Base-by-base conservation (phyloP, 2,113 vertebrate species). In the Alligator mississippiensis region DNA sequence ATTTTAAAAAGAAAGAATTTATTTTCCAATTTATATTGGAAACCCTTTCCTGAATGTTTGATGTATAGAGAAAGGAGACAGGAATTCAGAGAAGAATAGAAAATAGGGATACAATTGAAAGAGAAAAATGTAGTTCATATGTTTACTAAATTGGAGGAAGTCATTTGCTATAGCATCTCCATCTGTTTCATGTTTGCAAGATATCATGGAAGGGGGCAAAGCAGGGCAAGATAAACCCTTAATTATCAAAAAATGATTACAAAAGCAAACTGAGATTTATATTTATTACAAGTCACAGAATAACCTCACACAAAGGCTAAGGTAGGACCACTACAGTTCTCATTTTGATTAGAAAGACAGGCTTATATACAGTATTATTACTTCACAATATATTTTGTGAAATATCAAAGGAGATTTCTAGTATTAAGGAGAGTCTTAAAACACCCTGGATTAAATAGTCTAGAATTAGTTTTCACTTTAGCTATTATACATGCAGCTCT, bases 21-120 rank as follows among this genome's bases (percentile, higher is more conserved):
- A 8, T 58, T 93, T 90, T 22, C 88, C 76, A 86, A 3, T 80
- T 89, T 96, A 74, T n/a, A 76, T 70, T 47, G 38, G 22, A 90
- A 11, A 4, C 57, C 1, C 5, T 58, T 58, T 84, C 0, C 1
- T 27, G 28, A 22, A 72, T 30, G 9, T 22, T 82, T 21, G 58
- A 88, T 21, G 16, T 22, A 70, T 9, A 82, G 60, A 77, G 74
- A 58, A 1, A 15, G 22, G 8, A 4, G 96, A 66, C 9, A 9
- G 2, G n/a, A 47, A 5, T 75, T 89, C 64, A 89, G 9, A 63
- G 3, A 70, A 34, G 12, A 1, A 30, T 84, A 62, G 12, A 90
- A 10, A 25, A 66, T 22, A 72, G 11, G 19, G 19, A 72, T 72
- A 47, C 8, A 2, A 60, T 27, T 24, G 22, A 90, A n/a, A 47